These are phyloP conservation scores for Melieria picta DNA, from an alignment of 2,888 invertebrate species.

Conservation along the genomic window DNA sequence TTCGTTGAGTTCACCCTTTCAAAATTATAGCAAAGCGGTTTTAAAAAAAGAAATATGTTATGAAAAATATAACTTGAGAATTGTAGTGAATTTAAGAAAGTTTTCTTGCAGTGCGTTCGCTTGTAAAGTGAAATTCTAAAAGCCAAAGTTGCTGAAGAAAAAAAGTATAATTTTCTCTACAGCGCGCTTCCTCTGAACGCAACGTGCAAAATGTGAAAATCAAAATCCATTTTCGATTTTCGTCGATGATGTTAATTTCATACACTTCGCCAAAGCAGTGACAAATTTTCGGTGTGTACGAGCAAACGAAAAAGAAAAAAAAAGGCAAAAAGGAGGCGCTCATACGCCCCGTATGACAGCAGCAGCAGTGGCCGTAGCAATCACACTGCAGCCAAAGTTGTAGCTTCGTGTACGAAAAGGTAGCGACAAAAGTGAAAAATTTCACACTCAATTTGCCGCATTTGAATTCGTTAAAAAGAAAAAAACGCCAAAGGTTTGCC, in stretches of 20 bases:
- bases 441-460: too few relatives aligned
- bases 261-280: conserved; percentile 20
- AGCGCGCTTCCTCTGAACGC: conserved; percentile 8
- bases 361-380: not conserved
- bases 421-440: too few relatives aligned
- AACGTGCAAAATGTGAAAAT: conserved; percentile 10
- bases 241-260: conserved; percentile 1
- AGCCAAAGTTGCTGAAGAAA: not conserved
- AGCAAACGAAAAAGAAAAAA: not conserved
- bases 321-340: conserved; percentile 10
- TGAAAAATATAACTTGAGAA: not conserved
- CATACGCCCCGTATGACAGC: conserved; percentile 21
- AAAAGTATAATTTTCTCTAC: conserved; percentile 1
- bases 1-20: conserved; percentile 11
- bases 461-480: too few relatives aligned
- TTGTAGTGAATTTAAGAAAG: too few relatives aligned
- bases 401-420: too few relatives aligned
- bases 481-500: too few relatives aligned
- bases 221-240: conserved; percentile 10
- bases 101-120: too few relatives aligned
- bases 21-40: conserved; percentile 12
- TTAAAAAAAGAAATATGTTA: conserved; percentile 6
- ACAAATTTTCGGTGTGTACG: conserved; percentile 4
- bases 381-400: too few relatives aligned
- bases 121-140: not conserved